Evolutionary conservation across 2,797 vertebrate species (phyloP), one percentile per base, ranked within the genome.

Genomic region (Leptodactylus fallax): DNA sequence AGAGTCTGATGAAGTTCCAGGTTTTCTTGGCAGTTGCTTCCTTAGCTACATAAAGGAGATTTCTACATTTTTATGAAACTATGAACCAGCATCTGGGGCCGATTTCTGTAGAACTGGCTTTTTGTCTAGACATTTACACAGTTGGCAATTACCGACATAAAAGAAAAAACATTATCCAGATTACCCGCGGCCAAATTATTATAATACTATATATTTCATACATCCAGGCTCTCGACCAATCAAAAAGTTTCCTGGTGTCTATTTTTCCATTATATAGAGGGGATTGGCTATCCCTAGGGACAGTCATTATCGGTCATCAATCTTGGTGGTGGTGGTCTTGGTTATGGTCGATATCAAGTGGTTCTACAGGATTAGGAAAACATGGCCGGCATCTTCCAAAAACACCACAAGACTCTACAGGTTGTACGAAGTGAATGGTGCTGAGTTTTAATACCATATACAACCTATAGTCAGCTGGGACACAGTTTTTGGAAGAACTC

Each of bases 101-200:
- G 36, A 45, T 81, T 81, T 61, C 12, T 11, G 25, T 53, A 53
- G n/a, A 53, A 76, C 72, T 53, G 74, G 74, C 74, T 77, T 53
- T 63, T 65, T 63, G 55, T 71, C 19, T 84, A 71, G 58, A 81
- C 53, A 84, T 49, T 63, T 63, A 58, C 56, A 61, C 79, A 47
- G 79, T 81, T 11, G 9, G 74, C 53, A 51, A 77, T 77, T 77
- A 53, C 49, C 74, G 14, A 23, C 11, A 77, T 53, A 51, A 36
- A 53, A 21, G 0, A 51, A 51, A 14, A 51, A 76, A 23, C 3
- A 74, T n/a, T 11, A 53, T 4, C 21, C 74, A 53, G 21, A 77
- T 77, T 12, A 77, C n/a, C 14, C 74, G 14, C 9, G 5, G 72
- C 19, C 21, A 53, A 19, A 14, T 51, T 53, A n/a, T 5, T 49